Conservation (phyloP, 2,797 vertebrate genomes). For the Sebastes jordani region DNA sequence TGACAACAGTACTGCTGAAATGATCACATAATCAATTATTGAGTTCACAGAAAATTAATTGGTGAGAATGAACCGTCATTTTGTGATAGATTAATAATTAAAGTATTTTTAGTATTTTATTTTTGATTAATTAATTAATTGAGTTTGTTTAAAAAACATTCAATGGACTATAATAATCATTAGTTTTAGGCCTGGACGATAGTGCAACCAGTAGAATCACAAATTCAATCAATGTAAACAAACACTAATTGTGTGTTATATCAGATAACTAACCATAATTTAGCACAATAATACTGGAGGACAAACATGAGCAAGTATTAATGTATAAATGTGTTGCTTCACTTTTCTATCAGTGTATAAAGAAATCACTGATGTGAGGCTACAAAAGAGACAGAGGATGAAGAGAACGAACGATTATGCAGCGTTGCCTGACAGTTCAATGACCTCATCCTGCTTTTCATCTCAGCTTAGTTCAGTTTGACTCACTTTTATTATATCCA, state of each 20-base stretch:
- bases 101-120: background rate
- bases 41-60: background rate
- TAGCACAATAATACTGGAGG: background rate
- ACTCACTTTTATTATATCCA: slow-evolving; percentile 22
- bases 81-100: background rate
- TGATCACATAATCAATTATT: background rate
- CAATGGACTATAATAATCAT: background rate
- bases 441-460: slow-evolving; percentile 59
- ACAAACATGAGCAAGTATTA: slow-evolving; percentile 20
- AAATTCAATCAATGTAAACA: slow-evolving; percentile 17
- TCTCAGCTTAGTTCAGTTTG: slow-evolving; percentile 41
- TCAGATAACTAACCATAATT: slow-evolving; percentile 9
- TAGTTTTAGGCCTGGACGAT: background rate
- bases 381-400: slow-evolving; percentile 43
- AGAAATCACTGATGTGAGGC: slow-evolving; percentile 37
- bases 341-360: slow-evolving; percentile 19
- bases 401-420: slow-evolving; percentile 50
- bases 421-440: slow-evolving; percentile 43
- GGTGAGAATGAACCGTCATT: background rate
- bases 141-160: background rate
- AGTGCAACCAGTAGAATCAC: background rate
- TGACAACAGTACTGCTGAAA: background rate
- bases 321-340: slow-evolving; percentile 33
- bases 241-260: background rate
- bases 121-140: background rate